Conservation (phyloP, 1,140 invertebrate species). For the Mylabris phalerata region DNA sequence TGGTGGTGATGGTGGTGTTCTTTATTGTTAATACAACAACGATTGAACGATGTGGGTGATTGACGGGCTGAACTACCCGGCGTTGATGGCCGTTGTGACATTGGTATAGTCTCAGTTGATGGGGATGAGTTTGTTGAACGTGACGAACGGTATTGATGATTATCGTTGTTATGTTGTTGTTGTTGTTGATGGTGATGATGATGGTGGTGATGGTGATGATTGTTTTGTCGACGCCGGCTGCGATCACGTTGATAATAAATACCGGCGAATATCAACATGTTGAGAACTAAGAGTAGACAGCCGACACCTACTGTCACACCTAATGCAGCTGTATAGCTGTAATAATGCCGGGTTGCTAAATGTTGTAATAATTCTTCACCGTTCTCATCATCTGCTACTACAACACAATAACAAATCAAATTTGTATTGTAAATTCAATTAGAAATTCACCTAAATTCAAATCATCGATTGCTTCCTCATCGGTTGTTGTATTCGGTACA, state of each 20-base stretch:
- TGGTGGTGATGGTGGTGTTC: slow-evolving; percentile 35
- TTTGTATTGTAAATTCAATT: slow-evolving; percentile 1
- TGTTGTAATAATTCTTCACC: slow-evolving; percentile 48
- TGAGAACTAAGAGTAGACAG: slow-evolving; percentile 76
- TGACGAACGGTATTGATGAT: slow-evolving; percentile 5
- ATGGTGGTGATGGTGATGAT: slow-evolving; percentile 2
- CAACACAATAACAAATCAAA: slow-evolving; percentile 16
- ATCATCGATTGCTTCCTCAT: slow-evolving; percentile 25
- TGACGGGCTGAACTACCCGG: slow-evolving; percentile 32
- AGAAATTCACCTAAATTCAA: slow-evolving; percentile 11
- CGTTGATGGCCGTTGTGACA: slow-evolving; percentile 41
- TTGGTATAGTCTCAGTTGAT: slow-evolving; percentile 38
- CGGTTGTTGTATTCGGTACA: slow-evolving; percentile 39
- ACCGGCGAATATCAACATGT: slow-evolving; percentile 80
- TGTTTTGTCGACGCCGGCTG: slow-evolving; percentile 41
- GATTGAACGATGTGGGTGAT: slow-evolving; percentile 23
- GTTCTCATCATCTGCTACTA: slow-evolving; percentile 42
- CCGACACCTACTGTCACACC: slow-evolving; percentile 84
- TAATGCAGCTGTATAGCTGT: slow-evolving; percentile 72
- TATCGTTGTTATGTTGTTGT: slow-evolving; percentile 33
- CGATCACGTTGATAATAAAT: slow-evolving; percentile 76
- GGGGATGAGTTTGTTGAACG: slow-evolving; percentile 27
- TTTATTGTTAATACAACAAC: slow-evolving; percentile 14
- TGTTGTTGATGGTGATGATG: slow-evolving; percentile 56
- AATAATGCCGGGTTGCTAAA: slow-evolving; percentile 51